Evolutionary conservation across 2,797 vertebrate species (phyloP), one percentile per base, ranked within the genome.

Genomic region (Nyctalus aviator): DNA sequence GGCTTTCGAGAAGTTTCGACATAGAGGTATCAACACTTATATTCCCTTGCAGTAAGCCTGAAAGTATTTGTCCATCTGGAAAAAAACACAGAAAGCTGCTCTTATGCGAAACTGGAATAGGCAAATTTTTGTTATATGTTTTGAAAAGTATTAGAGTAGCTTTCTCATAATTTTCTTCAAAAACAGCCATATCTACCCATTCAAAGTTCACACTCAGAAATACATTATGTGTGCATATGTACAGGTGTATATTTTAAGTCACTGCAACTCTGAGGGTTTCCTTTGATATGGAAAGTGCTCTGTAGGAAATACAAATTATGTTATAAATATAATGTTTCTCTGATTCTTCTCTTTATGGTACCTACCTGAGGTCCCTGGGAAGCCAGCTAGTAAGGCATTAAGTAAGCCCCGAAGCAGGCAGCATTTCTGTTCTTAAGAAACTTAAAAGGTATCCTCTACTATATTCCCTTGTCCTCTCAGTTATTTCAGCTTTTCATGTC

Each of bases 271-370:
- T 9, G 25, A 57, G 62, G n/a, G 1, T 66, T 84, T 72, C 48
- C 46, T 92, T 85, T 73, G 50, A 82, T 82, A 77, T 55, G 20
- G 25, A 3, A 62, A 57, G 35, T 83, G 53, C 25, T 77, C 44
- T 71, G 73, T 1, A 87, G 88, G n/a, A n/a, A 21, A 71, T 71
- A 75, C 69, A 48, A n/a, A 1, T 81, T 57, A n/a, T 55, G 27
- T 93, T 69, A 75, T 77, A 71, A 57, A 73, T 90, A 62, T 81
- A 81, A 86, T 90, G 32, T 86, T 90, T 84, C 59, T 77, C n/a
- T 76, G 48, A 11, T 84, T 88, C 30, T 75, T 66, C 89, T 75
- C 41, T 69, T 90, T 9, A 23, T 12, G 55, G 20, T 6, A 48
- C 13, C 55, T 84, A 10, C 9, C 68, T 32, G 20, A 77, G 72